A percentile compares a stretch with the other conserved stretches of the same genome.
phyloP scores from a whole-genome alignment of 1,140 invertebrate genomes.

The Drosophila watanabei region DNA sequence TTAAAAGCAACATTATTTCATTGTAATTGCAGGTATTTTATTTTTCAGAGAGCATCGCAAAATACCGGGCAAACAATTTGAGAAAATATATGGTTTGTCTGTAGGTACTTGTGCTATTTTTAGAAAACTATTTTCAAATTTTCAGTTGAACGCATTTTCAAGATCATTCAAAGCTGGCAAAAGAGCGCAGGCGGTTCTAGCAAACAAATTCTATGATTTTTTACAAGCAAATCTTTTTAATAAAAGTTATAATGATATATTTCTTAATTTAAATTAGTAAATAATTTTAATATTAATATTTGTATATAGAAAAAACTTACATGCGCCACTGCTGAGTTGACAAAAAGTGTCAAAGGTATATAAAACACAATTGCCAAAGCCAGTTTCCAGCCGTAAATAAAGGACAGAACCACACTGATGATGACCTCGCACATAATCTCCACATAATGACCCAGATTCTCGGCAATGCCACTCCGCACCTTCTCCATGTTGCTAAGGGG shows the following conservation, averaged over 20 bases:
- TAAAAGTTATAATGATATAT: not conserved
- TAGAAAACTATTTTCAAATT: slow-evolving; percentile 25
- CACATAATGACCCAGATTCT: slow-evolving; percentile 93
- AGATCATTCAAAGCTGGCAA: slow-evolving; percentile 24
- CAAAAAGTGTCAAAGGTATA: slow-evolving; percentile 91
- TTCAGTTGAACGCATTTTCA: slow-evolving; percentile 13
- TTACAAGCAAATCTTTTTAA: no score
- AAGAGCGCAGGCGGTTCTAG: not conserved
- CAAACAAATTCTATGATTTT: slow-evolving; percentile 8
- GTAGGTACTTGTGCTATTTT: slow-evolving; percentile 21
- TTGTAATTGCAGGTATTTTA: not conserved
- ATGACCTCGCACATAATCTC: slow-evolving; percentile 90
- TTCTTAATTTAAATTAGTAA: not conserved
- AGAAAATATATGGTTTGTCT: slow-evolving; percentile 15
- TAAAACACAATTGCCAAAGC: slow-evolving; percentile 93
- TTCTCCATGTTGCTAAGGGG: slow-evolving; percentile 92
- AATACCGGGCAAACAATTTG: not conserved
- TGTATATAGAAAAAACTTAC: slow-evolving; percentile 85
- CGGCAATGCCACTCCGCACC: slow-evolving; percentile 94
- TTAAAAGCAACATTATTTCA: not conserved
- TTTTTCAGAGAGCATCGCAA: not conserved
- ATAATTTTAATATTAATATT: not conserved
- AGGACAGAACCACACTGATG: slow-evolving; percentile 89
- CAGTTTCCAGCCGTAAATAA: slow-evolving; percentile 93
- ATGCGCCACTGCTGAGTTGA: slow-evolving; percentile 89